These are phyloP conservation scores for Coracias cyanogaster DNA, from an alignment of 2,797 vertebrate species.

Conservation along the genomic window DNA sequence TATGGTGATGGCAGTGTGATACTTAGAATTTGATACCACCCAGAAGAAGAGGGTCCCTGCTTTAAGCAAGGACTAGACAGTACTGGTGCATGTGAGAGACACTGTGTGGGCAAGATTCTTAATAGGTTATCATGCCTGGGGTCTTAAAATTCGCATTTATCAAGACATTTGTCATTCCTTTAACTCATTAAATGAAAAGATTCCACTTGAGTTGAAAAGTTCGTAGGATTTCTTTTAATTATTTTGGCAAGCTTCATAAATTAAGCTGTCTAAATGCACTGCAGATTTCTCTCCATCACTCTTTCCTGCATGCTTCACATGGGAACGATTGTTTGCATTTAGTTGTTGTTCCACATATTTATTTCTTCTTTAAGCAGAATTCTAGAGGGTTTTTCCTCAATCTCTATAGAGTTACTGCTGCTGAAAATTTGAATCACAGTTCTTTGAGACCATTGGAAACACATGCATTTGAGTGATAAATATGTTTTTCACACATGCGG, in stretches of 20 bases:
- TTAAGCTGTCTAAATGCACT: conserved; percentile 33
- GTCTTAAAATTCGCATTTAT: background rate
- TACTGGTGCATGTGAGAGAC: background rate
- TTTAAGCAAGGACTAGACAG: background rate
- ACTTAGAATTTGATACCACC: background rate
- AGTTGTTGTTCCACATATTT: background rate
- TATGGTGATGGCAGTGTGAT: background rate
- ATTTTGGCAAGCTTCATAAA: conserved; percentile 57
- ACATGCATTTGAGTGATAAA: conserved; percentile 6
- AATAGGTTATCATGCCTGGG: background rate
- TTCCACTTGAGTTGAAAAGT: conserved; percentile 5
- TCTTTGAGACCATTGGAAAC: conserved; percentile 38
- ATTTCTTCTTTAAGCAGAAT: conserved; percentile 16
- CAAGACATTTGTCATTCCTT: background rate
- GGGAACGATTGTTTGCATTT: conserved; percentile 10
- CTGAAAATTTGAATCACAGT: conserved; percentile 2
- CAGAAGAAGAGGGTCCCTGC: background rate
- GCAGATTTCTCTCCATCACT: background rate
- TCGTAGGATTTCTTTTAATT: conserved; percentile 20
- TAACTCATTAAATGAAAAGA: conserved; percentile 39
- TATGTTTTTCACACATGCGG: conserved; percentile 24
- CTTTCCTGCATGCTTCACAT: background rate
- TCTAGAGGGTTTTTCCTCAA: background rate
- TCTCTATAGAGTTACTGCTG: background rate
- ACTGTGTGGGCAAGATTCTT: background rate